phyloP scores from a whole-genome alignment of 1,140 invertebrate species.

The Heterodera carotae region DNA sequence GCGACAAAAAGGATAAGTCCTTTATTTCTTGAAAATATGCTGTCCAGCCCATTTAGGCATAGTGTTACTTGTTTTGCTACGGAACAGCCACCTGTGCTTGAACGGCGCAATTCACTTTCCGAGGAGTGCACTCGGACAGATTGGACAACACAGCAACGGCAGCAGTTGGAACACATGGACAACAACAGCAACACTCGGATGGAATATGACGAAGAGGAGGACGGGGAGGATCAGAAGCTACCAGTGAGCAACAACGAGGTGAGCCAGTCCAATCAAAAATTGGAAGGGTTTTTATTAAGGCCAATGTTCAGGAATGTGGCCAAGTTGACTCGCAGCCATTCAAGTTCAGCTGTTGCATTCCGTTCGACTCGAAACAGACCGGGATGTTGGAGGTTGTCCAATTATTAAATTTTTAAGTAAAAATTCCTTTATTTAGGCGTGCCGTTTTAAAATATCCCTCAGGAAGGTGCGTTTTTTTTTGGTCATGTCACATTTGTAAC shows the following conservation, averaged over 20 bases:
- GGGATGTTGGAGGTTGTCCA: conserved; percentile 77
- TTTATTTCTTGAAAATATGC: too few relatives aligned
- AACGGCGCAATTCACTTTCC: background rate
- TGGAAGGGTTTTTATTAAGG: background rate
- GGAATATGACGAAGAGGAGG: background rate
- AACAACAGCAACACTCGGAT: background rate
- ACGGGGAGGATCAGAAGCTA: background rate
- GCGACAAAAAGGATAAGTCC: too few relatives aligned
- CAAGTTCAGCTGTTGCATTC: conserved; percentile 92
- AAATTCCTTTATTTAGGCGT: conserved; percentile 69
- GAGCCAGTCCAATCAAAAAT: too few relatives aligned
- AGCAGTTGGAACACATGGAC: background rate
- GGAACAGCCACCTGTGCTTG: background rate
- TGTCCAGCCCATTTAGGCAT: background rate
- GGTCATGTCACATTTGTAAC: background rate
- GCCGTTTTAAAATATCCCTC: conserved; percentile 85
- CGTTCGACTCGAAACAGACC: conserved; percentile 83
- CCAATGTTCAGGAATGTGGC: background rate
- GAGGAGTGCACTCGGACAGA: background rate
- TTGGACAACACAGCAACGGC: background rate
- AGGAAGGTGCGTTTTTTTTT: conserved; percentile 82
- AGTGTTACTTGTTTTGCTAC: background rate
- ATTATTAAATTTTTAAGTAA: background rate
- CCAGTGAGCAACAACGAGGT: background rate
- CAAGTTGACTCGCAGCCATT: conserved; percentile 72